Conservation (phyloP, 2,797 vertebrate genomes). For the Propithecus perrieri region DNA sequence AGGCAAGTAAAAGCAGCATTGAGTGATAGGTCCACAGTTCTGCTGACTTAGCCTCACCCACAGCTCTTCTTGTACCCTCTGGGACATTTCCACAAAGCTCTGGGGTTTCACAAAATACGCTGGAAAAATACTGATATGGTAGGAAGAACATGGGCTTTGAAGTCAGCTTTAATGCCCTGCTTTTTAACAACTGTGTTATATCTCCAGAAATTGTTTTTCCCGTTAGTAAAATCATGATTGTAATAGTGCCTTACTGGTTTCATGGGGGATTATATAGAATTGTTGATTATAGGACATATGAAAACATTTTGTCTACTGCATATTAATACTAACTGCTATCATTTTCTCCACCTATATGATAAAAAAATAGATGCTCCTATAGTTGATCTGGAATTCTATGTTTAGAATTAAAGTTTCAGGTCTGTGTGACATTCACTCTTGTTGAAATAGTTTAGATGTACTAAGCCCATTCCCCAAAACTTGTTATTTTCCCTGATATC, state of each 20-base stretch:
- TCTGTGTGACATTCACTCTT: background rate
- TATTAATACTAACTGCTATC: background rate
- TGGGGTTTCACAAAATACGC: background rate
- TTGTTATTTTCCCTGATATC: background rate
- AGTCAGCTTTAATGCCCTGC: background rate
- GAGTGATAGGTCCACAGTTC: background rate
- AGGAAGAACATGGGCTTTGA: background rate
- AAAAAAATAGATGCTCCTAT: background rate
- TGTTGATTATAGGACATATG: background rate
- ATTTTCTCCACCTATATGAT: background rate
- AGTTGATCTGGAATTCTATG: background rate
- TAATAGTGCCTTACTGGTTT: background rate
- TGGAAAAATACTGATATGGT: background rate
- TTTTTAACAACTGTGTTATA: background rate
- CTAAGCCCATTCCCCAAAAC: background rate
- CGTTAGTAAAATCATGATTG: background rate
- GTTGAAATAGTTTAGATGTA: background rate
- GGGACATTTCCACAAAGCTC: background rate
- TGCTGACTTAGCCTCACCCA: background rate
- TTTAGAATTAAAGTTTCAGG: constrained; percentile 18
- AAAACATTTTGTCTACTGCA: background rate
- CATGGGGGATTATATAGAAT: background rate
- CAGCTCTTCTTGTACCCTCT: background rate
- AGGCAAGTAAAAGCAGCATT: background rate
- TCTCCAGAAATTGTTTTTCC: background rate